Evolutionary conservation across 2,888 invertebrate species (phyloP).

Genomic region (Coenonympha arcania): DNA sequence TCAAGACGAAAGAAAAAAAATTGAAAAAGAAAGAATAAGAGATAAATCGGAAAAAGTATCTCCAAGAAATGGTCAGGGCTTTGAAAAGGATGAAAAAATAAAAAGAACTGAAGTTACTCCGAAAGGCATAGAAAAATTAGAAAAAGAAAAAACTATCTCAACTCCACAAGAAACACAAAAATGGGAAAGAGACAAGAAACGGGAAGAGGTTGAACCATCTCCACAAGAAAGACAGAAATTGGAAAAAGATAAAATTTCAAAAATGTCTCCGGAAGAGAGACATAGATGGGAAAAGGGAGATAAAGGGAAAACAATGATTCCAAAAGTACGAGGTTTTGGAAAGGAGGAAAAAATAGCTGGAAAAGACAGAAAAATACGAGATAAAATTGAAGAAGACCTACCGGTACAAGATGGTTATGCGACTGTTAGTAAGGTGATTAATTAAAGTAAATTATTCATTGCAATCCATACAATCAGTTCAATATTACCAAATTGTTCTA

Average conservation of each 20-base stretch:
- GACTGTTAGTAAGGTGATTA: background rate
- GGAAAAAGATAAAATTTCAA: background rate
- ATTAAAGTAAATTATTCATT: too few species aligned
- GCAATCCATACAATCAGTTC: too few species aligned
- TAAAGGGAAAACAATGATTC: background rate
- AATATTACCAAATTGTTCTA: too few species aligned
- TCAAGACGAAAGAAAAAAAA: background rate
- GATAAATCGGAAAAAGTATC: background rate
- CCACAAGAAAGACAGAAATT: conserved; percentile 12
- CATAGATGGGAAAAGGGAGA: background rate
- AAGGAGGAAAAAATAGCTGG: background rate
- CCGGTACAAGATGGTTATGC: background rate
- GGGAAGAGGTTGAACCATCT: conserved; percentile 12
- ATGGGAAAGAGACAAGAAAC: conserved; percentile 22
- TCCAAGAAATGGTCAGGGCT: too few species aligned
- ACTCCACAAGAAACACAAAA: conserved; percentile 3
- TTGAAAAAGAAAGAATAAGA: background rate
- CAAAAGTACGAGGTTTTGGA: conserved; percentile 12
- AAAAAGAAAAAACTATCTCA: background rate
- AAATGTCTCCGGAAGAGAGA: background rate
- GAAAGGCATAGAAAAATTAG: too few species aligned
- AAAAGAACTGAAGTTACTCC: too few species aligned
- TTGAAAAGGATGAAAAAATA: background rate
- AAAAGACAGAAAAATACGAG: background rate
- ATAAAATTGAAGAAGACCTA: conserved; percentile 3